Percentiles rank a stretch among this genome's conserved stretches.
Conservation (phyloP, 2,888 invertebrate species). For the Melinaea menophilus region DNA sequence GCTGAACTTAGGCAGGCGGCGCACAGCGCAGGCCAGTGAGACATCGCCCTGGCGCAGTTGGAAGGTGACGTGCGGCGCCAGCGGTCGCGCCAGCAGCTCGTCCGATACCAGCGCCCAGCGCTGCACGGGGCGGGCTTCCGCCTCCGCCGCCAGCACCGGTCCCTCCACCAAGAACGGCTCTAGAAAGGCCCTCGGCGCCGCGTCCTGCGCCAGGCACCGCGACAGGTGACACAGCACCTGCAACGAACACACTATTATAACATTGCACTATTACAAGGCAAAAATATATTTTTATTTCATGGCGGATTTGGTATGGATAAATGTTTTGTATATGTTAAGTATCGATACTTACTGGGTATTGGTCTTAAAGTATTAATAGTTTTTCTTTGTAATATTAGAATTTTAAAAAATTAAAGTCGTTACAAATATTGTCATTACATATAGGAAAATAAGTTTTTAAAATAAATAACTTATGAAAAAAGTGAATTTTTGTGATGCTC, state of each 20-base stretch:
- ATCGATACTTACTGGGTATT: no score
- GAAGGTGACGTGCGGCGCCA: constrained; percentile 90
- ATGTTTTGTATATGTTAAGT: no score
- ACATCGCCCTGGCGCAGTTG: constrained; percentile 96
- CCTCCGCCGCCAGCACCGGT: constrained; percentile 90
- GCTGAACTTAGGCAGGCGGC: constrained; percentile 94
- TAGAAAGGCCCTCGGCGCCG: constrained; percentile 95
- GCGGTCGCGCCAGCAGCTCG: constrained; percentile 90
- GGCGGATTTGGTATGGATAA: no score
- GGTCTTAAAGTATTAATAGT: no score
- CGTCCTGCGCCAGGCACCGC: constrained; percentile 93
- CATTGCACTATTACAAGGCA: no score
- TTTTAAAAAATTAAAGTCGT: no score
- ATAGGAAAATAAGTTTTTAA: no score
- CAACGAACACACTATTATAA: constrained; percentile 1
- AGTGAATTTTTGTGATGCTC: no score
- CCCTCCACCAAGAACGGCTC: constrained; percentile 94
- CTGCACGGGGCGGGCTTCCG: constrained; percentile 88
- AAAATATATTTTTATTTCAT: no score
- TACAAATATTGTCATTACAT: no score
- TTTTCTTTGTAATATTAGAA: no score
- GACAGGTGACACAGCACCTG: constrained; percentile 91
- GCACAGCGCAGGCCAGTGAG: constrained; percentile 91
- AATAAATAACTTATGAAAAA: no score
- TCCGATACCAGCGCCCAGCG: constrained; percentile 98